Percentiles rank a stretch among this genome's conserved stretches.
phyloP scores from a whole-genome alignment of 1,140 invertebrate genomes.

The Drosophila sulfurigaster region DNA sequence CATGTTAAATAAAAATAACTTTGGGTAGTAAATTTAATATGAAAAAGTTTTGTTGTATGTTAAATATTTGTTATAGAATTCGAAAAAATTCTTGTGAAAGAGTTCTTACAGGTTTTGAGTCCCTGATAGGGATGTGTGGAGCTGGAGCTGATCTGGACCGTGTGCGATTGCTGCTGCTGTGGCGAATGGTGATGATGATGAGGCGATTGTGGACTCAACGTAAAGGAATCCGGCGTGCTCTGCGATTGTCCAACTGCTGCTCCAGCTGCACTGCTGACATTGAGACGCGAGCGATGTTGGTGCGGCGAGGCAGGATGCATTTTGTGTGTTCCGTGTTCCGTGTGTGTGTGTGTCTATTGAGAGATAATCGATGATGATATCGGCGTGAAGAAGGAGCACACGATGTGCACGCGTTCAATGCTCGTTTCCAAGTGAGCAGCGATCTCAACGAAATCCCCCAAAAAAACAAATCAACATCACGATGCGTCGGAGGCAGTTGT shows the following conservation, averaged over 20 bases:
- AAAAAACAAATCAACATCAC: too few species aligned
- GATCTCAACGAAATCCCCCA: constrained; percentile 5
- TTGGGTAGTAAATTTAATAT: too few species aligned
- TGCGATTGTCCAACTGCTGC: constrained; percentile 48
- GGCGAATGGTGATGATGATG: constrained; percentile 38
- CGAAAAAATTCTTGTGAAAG: too few species aligned
- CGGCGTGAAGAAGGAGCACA: constrained; percentile 28
- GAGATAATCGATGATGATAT: not conserved
- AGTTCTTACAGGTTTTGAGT: constrained; percentile 75
- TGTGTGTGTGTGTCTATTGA: not conserved
- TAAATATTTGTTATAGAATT: too few species aligned
- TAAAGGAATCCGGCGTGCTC: constrained; percentile 54
- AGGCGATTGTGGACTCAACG: constrained; percentile 53
- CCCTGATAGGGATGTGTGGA: constrained; percentile 72
- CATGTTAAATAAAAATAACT: too few species aligned
- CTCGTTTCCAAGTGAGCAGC: constrained; percentile 67
- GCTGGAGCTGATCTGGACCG: constrained; percentile 61
- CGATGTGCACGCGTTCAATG: constrained; percentile 69
- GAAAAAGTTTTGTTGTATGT: too few species aligned
- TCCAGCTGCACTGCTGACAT: constrained; percentile 43
- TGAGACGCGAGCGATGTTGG: constrained; percentile 71
- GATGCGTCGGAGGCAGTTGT: constrained; percentile 37
- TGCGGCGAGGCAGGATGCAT: constrained; percentile 80
- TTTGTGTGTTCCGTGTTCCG: constrained; percentile 3
- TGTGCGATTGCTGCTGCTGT: constrained; percentile 50